A percentile compares a stretch with the other conserved stretches of the same genome.
Evolutionary conservation across 1,140 invertebrate species (phyloP).

Genomic region (Drosophila serrata): DNA sequence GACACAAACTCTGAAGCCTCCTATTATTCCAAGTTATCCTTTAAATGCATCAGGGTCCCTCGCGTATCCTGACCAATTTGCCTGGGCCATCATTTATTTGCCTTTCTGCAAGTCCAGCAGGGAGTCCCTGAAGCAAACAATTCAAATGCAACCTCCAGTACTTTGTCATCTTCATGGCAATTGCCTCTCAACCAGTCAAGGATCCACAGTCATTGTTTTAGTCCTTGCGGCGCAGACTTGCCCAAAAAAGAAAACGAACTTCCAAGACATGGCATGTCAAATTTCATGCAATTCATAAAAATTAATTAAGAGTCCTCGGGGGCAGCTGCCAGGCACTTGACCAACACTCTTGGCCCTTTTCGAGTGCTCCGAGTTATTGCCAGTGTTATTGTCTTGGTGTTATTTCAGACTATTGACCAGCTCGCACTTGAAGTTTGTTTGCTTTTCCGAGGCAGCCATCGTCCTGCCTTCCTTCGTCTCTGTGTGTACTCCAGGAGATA

Average conservation of each 20-base stretch:
- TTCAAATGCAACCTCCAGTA: conserved; percentile 40
- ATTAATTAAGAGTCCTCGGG: conserved; percentile 77
- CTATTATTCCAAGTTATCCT: background rate
- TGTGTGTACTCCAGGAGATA: background rate
- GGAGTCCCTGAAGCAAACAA: conserved; percentile 5
- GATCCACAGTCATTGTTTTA: conserved; percentile 26
- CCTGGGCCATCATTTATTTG: conserved; percentile 18
- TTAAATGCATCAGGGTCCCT: background rate
- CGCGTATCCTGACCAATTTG: conserved; percentile 7
- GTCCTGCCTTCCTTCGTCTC: background rate
- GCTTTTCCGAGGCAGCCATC: conserved; percentile 23
- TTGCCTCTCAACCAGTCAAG: conserved; percentile 25
- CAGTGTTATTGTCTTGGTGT: conserved; percentile 80
- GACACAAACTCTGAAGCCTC: background rate
- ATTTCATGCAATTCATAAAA: conserved; percentile 80
- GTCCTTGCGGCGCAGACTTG: conserved; percentile 49
- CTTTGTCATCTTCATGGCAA: conserved; percentile 48
- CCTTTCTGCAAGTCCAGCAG: conserved; percentile 3
- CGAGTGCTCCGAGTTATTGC: conserved; percentile 68
- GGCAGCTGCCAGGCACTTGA: conserved; percentile 67
- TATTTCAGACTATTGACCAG: conserved; percentile 82
- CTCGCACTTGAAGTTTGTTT: conserved; percentile 76
- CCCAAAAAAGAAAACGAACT: conserved; percentile 60
- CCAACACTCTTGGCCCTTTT: conserved; percentile 38
- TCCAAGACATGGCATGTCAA: conserved; percentile 36